Base-by-base conservation (phyloP, 2,888 invertebrate genomes). In the Drosophila melanosoma region DNA sequence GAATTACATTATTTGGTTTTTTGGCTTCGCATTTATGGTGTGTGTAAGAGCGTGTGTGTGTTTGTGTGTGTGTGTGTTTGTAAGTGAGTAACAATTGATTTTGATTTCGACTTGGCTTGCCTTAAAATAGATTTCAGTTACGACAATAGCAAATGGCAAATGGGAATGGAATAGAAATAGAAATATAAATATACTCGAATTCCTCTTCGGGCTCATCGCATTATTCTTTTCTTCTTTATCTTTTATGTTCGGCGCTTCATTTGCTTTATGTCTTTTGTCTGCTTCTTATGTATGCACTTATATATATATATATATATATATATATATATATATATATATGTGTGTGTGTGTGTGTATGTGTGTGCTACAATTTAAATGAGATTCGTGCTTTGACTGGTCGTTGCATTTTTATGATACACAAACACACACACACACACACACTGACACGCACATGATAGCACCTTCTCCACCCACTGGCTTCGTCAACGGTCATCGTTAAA, bases 201-300 rank as follows among this genome's bases (percentile, higher is more conserved):
- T 63, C 35, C n/a, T 53, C 20, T 33, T 51, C 26, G 20, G 11
- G 42, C 59, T 59, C 52, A 58, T 78, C 76, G 58, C 60, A 51
- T 58, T 40, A 59, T 56, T 61, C 32, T 53, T 20, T 15, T 52
- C 42, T 42, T 66, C 48, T 40, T 32, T 11, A 26, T 51, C 54
- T 51, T 73, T 64, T 75, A 79, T 75, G 71, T 79, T 74, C 57
- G 80, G 82, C 85, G 85, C 85, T 86, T 87, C 85, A 87, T 86
- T 86, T 87, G 85, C 81, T 85, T 85, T 81, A 86, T 86, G 82
- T 76, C 79, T 80, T 87, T 87, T 86, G 85, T 86, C 85, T 86
- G 85, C 80, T 77, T 59, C 70, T 80, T 71, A 76, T 86, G 66
- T 56, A 63, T 54, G 69, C 8, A 38, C 0, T 29, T 82, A 2